Conservation (phyloP, 2,888 invertebrate genomes). For the Synanthedon myopaeformis region DNA sequence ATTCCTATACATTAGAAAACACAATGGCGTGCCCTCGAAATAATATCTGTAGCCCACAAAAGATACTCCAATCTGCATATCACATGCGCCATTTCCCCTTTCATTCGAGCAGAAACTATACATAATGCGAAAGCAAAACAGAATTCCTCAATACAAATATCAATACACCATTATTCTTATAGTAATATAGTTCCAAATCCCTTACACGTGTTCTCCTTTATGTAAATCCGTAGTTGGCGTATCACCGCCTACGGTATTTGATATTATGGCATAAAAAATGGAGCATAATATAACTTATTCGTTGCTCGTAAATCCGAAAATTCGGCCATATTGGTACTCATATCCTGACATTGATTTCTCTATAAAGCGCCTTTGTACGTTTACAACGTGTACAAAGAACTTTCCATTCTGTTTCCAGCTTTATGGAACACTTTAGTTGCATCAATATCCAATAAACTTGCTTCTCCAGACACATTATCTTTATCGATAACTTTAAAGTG, state of each 20-base stretch:
- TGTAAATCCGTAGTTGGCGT: not conserved
- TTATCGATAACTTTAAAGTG: no score
- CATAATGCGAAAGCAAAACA: slow-evolving; percentile 3
- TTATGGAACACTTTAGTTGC: no score
- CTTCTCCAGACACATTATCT: no score
- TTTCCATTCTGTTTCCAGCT: no score
- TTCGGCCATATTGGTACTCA: slow-evolving; percentile 16
- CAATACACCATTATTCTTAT: not conserved
- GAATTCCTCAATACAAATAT: not conserved
- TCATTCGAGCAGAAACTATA: slow-evolving; percentile 22
- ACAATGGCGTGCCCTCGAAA: slow-evolving; percentile 17
- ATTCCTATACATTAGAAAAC: not conserved
- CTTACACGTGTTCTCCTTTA: not conserved
- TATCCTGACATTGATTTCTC: slow-evolving; percentile 6
- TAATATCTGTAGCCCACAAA: slow-evolving; percentile 30
- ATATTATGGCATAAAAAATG: slow-evolving; percentile 15
- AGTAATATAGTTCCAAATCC: not conserved
- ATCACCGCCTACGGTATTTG: slow-evolving; percentile 16
- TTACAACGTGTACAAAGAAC: not conserved
- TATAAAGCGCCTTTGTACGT: not conserved
- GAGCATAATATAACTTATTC: slow-evolving; percentile 15
- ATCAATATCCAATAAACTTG: no score
- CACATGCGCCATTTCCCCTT: slow-evolving; percentile 45
- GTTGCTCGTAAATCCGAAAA: slow-evolving; percentile 18
- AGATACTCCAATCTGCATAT: slow-evolving; percentile 39